Percentiles rank a stretch among this genome's conserved stretches.
phyloP scores from a whole-genome alignment of 2,113 vertebrate species.

The Canis aureus region DNA sequence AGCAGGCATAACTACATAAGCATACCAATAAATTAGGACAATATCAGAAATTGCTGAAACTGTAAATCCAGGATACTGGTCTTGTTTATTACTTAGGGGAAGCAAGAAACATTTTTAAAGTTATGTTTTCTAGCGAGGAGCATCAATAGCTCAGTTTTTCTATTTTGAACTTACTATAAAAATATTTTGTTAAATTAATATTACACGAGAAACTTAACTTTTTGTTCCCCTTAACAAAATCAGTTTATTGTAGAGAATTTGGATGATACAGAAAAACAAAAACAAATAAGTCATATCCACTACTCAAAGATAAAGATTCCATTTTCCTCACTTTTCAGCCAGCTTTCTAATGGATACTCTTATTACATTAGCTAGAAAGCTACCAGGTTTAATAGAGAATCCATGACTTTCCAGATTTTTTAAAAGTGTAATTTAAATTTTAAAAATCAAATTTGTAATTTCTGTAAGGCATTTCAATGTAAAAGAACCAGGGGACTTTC shows the following conservation, averaged over 20 bases:
- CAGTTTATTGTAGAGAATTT: conserved; percentile 27
- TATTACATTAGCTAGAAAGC: not conserved
- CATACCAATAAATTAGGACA: not conserved
- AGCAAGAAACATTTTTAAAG: not conserved
- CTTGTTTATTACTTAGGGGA: not conserved
- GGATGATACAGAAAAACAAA: conserved; percentile 29
- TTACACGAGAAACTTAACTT: conserved; percentile 26
- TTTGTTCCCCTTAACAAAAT: conserved; percentile 43
- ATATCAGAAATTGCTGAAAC: conserved; percentile 16
- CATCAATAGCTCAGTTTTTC: not conserved
- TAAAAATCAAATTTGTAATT: conserved; percentile 55
- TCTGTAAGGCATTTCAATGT: not conserved
- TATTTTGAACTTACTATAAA: not conserved
- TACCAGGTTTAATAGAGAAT: conserved; percentile 36
- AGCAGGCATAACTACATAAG: not conserved
- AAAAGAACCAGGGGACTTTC: conserved; percentile 49
- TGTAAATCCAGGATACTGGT: not conserved
- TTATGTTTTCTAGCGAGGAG: not conserved
- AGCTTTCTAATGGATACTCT: not conserved
- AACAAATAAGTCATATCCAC: not conserved
- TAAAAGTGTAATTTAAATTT: conserved; percentile 42
- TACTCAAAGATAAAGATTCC: conserved; percentile 21
- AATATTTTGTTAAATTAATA: conserved; percentile 31
- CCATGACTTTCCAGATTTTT: conserved; percentile 14
- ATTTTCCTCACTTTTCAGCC: conserved; percentile 19